phyloP scores from a whole-genome alignment of 2,113 vertebrate species.

The Fulmarus glacialis region DNA sequence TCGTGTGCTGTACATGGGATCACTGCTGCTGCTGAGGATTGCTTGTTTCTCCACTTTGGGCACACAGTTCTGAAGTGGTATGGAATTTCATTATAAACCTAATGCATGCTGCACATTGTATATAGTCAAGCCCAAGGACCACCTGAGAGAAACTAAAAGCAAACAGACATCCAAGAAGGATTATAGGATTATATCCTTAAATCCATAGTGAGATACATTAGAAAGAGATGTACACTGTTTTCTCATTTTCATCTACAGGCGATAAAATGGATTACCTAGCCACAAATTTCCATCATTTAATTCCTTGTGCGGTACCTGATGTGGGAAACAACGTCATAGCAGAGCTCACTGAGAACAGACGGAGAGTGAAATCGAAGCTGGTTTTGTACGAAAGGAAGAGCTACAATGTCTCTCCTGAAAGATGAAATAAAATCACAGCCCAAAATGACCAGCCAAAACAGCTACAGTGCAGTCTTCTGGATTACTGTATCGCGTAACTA shows the following conservation, averaged over 20 bases:
- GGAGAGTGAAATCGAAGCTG: not conserved
- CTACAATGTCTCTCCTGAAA: not conserved
- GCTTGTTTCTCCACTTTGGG: not conserved
- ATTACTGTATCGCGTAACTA: not conserved
- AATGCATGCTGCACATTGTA: not conserved
- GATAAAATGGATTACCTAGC: not conserved
- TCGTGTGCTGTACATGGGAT: not conserved
- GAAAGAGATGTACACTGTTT: not conserved
- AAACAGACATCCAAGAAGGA: not conserved
- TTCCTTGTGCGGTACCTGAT: not conserved
- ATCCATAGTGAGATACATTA: not conserved
- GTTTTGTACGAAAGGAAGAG: not conserved
- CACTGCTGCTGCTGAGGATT: not conserved
- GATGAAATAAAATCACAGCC: not conserved
- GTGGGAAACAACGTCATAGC: not conserved
- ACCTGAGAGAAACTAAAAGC: slow-evolving; percentile 6
- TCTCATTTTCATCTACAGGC: not conserved
- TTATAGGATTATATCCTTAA: slow-evolving; percentile 35
- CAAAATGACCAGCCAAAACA: not conserved
- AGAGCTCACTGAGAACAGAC: not conserved
- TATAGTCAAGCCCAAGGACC: not conserved
- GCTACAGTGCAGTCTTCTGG: not conserved
- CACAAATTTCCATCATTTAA: slow-evolving; percentile 19
- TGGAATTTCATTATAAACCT: not conserved
- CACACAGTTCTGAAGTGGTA: not conserved